Evolutionary conservation across 2,797 vertebrate species (phyloP).

Genomic region (Lepidocolaptes lacrymiger): DNA sequence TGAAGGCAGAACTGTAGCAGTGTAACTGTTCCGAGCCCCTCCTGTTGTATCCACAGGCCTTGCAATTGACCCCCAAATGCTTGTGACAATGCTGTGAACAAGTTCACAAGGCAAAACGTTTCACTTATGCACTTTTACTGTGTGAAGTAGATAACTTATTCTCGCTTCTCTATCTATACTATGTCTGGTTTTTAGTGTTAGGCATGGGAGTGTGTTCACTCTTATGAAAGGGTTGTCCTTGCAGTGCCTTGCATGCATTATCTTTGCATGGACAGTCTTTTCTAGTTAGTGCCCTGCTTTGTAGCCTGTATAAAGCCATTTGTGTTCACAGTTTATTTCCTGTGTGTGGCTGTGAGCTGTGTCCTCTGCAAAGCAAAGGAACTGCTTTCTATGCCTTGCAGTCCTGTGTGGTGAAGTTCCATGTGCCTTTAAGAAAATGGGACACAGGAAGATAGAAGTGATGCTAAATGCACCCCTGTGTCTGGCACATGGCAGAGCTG

Average conservation of each 20-base stretch:
- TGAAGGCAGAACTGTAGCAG: not conserved
- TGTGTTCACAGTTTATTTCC: not conserved
- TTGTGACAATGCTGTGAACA: not conserved
- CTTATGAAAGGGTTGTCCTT: not conserved
- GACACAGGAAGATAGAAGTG: not conserved
- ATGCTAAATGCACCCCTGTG: not conserved
- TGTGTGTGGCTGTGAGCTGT: not conserved
- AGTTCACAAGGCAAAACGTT: not conserved
- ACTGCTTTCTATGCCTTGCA: not conserved
- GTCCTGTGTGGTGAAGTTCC: not conserved
- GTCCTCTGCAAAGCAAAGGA: not conserved
- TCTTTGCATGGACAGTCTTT: not conserved
- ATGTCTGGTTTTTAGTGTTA: not conserved
- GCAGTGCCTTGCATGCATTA: not conserved
- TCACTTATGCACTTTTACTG: not conserved
- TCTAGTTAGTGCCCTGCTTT: not conserved
- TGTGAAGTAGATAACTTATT: not conserved
- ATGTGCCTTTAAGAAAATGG: not conserved
- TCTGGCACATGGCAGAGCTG: not conserved
- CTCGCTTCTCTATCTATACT: accelerated
- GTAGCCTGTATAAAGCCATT: not conserved
- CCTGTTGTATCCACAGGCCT: not conserved
- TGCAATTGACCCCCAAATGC: not conserved
- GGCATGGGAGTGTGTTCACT: not conserved
- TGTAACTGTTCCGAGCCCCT: not conserved